Percentiles rank a stretch among this genome's conserved stretches.
Evolutionary conservation across 1,140 invertebrate species (phyloP).

Genomic region (Sarcophaga bullata): DNA sequence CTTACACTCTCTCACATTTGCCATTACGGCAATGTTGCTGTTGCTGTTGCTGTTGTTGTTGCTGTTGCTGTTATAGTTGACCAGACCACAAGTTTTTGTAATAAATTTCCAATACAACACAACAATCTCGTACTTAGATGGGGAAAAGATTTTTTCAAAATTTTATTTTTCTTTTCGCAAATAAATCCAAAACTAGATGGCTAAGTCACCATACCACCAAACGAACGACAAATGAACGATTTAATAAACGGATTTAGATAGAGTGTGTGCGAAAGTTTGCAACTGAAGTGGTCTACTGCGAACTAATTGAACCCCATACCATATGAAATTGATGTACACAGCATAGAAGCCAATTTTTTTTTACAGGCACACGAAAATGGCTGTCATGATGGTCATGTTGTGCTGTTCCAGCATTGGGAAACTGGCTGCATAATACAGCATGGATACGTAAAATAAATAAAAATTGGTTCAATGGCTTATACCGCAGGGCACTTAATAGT

Average conservation of each 20-base stretch:
- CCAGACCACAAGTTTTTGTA: slow-evolving; percentile 30
- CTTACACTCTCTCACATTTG: not conserved
- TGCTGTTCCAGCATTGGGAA: not conserved
- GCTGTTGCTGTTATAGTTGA: not conserved
- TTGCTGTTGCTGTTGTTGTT: too few species aligned
- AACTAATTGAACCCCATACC: slow-evolving; percentile 33
- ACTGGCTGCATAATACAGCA: not conserved
- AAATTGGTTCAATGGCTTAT: not conserved
- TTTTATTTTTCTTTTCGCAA: not conserved
- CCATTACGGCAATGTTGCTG: not conserved
- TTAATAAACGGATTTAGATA: not conserved
- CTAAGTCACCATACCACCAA: not conserved
- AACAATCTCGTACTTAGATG: slow-evolving; percentile 28
- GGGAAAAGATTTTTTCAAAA: not conserved
- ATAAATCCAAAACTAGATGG: slow-evolving; percentile 33
- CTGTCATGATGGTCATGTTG: not conserved
- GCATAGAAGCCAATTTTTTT: not conserved
- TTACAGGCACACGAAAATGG: not conserved
- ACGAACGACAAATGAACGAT: not conserved
- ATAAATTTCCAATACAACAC: slow-evolving; percentile 34
- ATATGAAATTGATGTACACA: slow-evolving; percentile 33
- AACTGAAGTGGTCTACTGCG: not conserved
- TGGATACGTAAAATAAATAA: not conserved
- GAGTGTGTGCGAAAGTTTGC: not conserved
- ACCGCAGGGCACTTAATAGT: slow-evolving; percentile 18